Percentiles rank a stretch among this genome's conserved stretches.
Conservation (phyloP, 2,113 vertebrate genomes). For the Limnothrissa miodon region DNA sequence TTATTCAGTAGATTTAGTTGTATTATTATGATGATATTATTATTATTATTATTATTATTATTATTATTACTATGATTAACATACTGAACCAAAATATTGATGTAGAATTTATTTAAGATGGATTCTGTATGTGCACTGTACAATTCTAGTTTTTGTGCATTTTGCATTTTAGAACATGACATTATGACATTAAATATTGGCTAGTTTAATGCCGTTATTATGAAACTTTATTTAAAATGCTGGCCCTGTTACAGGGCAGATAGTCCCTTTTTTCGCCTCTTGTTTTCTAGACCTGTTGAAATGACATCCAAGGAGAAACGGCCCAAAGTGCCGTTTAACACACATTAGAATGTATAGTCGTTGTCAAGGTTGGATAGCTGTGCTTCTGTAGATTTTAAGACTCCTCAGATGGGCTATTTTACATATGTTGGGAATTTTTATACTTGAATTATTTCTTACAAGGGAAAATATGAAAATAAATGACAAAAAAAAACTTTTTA, state of each 20-base stretch:
- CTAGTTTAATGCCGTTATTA: slow-evolving; percentile 77
- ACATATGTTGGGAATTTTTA: slow-evolving; percentile 97
- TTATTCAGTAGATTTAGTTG: slow-evolving; percentile 92
- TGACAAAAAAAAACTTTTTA: slow-evolving; percentile 77
- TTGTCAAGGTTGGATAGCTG: slow-evolving; percentile 88
- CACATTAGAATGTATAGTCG: slow-evolving; percentile 80
- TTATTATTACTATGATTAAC: slow-evolving; percentile 69
- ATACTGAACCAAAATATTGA: slow-evolving; percentile 94
- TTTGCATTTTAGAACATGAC: slow-evolving; percentile 87
- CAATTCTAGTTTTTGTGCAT: slow-evolving; percentile 70
- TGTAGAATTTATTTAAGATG: slow-evolving; percentile 93
- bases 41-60: slow-evolving; percentile 85
- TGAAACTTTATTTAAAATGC: slow-evolving; percentile 71
- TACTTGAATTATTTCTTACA: slow-evolving; percentile 99
- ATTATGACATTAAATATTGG: slow-evolving; percentile 65
- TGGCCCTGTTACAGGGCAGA: slow-evolving; percentile 66
- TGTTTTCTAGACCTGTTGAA: slow-evolving; percentile 70
- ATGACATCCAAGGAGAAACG: slow-evolving; percentile 30
- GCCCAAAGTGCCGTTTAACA: slow-evolving; percentile 7
- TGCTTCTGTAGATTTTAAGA: slow-evolving; percentile 90
- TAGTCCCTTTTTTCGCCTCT: slow-evolving; percentile 54
- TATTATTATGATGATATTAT: slow-evolving; percentile 88
- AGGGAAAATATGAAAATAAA: slow-evolving; percentile 91
- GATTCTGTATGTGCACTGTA: slow-evolving; percentile 95
- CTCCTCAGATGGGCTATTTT: slow-evolving; percentile 94